Evolutionary conservation across 2,113 vertebrate species (phyloP).

Genomic region (Cranoglanis bouderius): DNA sequence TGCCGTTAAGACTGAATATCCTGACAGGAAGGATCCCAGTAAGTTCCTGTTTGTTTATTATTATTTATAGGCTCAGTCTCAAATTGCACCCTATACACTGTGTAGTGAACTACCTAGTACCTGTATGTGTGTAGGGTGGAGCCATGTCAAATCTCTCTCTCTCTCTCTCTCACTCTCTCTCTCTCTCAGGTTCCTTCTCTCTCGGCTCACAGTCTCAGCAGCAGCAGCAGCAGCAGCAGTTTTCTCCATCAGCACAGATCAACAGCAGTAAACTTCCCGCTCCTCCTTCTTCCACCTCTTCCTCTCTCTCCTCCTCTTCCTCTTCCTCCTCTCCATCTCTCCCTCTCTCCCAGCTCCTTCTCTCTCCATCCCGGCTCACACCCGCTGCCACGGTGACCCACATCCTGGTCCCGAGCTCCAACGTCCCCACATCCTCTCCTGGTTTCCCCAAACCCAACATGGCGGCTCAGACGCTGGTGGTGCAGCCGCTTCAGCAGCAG

Average conservation of each 20-base stretch:
- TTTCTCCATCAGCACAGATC: conserved; percentile 81
- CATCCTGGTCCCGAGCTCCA: conserved; percentile 75
- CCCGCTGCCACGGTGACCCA: conserved; percentile 70
- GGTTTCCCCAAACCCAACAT: conserved; percentile 74
- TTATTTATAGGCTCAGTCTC: background rate
- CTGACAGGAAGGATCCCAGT: conserved; percentile 74
- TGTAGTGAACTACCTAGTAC: background rate
- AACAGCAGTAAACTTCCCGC: conserved; percentile 68
- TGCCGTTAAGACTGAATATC: conserved; percentile 72
- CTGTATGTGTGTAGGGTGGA: background rate
- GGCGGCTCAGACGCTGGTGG: conserved; percentile 90
- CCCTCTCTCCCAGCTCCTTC: conserved; percentile 85
- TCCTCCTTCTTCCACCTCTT: conserved; percentile 60
- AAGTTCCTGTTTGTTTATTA: background rate
- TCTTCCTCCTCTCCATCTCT: conserved; percentile 77
- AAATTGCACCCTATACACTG: background rate
- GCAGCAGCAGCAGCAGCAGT: conserved; percentile 77
- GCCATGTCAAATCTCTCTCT: background rate
- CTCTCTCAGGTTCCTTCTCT: conserved; percentile 35
- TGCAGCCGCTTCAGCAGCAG: conserved; percentile 88
- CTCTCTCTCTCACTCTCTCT: background rate
- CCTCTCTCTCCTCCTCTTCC: conserved; percentile 59
- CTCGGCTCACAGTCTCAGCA: conserved; percentile 77
- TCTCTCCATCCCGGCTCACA: conserved; percentile 81
- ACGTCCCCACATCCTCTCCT: conserved; percentile 70